Base-by-base conservation (phyloP, 2,797 vertebrate species). In the Hippocampus kuda region DNA sequence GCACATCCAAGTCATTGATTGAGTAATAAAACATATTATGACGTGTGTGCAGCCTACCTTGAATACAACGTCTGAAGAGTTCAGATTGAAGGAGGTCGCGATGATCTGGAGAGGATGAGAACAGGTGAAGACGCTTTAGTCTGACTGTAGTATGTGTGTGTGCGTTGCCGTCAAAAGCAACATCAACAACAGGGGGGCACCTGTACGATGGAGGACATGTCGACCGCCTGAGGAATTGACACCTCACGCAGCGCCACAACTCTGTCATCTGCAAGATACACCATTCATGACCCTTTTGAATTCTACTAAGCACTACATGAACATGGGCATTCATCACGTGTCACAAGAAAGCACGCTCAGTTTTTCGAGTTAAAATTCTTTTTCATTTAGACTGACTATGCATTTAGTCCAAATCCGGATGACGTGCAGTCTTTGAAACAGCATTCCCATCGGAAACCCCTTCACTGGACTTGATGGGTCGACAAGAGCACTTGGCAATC, bases 181-280 rank as follows among this genome's bases (percentile, higher is more conserved):
- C 12, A 24, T 41, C n/a, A 63, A 5, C 34, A 41, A 42, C 8
- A 2, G 4, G 13, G 4, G 56, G 27, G 42, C 46, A 87, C 86
- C 82, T 85, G 77, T 53, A 30, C 64, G 11, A 86, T 67, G 20
- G 48, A 5, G 15, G 67, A 24, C 34, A 68, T 24, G 4, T 81
- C 76, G 48, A 71, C 75, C 2, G 49, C 77, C 7, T 64, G 63
- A 34, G 83, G 82, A 69, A 91, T 76, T 27, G 77, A 60, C 27
- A 90, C 79, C 74, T 89, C 83, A 42, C 75, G 67, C 4, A 88
- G 79, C 60, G 77, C 77, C 59, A 81, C 76, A 66, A 84, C 77
- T 79, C 77, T 74, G 68, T 87, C 80, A 78, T 88, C 88, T 90
- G 81, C 53, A 79, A 67, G 3, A 71, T 26, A 72, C 0, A 44